Percentiles rank a stretch among this genome's conserved stretches.
phyloP scores from a whole-genome alignment of 2,113 vertebrate species.

The Clupea harengus region DNA sequence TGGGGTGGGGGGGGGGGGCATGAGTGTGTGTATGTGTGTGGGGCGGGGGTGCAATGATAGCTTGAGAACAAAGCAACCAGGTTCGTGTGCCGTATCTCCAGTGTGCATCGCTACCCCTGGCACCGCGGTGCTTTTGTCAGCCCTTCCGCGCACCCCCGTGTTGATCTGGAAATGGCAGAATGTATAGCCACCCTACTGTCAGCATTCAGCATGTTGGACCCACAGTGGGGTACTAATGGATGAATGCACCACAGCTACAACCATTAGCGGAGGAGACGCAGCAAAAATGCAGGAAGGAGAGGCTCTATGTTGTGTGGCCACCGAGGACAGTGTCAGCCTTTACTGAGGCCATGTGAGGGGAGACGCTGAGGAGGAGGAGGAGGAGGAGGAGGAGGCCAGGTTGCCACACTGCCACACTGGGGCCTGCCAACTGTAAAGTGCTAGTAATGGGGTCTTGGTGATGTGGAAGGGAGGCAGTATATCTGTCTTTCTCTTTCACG shows the following conservation, averaged over 20 bases:
- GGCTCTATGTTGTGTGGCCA: too few species aligned
- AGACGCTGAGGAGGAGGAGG: background rate
- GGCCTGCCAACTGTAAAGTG: background rate
- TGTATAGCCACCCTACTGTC: too few species aligned
- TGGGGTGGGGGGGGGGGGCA: background rate
- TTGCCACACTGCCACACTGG: background rate
- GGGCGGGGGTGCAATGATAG: background rate
- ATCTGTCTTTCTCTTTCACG: slow-evolving; percentile 23
- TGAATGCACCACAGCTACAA: background rate
- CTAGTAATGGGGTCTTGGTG: slow-evolving; percentile 10
- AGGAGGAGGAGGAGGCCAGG: background rate
- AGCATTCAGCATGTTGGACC: too few species aligned
- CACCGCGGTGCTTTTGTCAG: background rate
- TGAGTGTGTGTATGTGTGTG: background rate
- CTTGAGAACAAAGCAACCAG: background rate
- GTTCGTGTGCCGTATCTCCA: background rate
- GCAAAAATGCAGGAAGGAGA: background rate
- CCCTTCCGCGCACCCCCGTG: background rate
- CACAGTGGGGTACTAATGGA: background rate
- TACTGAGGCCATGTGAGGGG: background rate
- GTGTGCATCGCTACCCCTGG: background rate
- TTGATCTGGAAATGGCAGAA: background rate
- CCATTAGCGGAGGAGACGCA: background rate
- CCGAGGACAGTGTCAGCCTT: background rate
- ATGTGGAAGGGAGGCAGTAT: slow-evolving; percentile 18